phyloP scores from a whole-genome alignment of 2,888 invertebrate genomes.

The Melangyna quadrimaculata region DNA sequence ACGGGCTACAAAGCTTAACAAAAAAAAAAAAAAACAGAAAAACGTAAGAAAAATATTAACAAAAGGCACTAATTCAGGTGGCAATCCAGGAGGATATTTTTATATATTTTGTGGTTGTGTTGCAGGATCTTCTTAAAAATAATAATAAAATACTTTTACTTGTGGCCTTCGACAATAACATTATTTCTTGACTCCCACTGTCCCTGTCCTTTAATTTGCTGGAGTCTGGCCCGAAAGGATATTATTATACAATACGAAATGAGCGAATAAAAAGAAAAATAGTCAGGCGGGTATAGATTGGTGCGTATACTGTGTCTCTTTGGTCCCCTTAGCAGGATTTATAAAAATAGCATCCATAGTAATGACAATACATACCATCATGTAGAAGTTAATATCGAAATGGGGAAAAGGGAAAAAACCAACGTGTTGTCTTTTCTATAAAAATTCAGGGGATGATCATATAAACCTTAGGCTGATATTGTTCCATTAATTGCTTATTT shows the following conservation, averaged over 20 bases:
- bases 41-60: slow-evolving; percentile 21
- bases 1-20: not conserved
- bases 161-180: not conserved
- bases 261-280: slow-evolving; percentile 36
- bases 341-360: not conserved
- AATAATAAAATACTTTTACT: slow-evolving; percentile 30
- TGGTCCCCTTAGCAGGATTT: not conserved
- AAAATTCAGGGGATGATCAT: not conserved
- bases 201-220: not conserved
- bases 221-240: not conserved
- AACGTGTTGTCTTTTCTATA: slow-evolving; percentile 33
- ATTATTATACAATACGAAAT: slow-evolving; percentile 53
- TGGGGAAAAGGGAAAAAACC: slow-evolving; percentile 33
- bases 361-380: slow-evolving; percentile 19
- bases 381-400: slow-evolving; percentile 53
- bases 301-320: not conserved
- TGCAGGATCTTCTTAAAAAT: not conserved
- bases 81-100: slow-evolving; percentile 45
- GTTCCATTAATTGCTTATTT: slow-evolving; percentile 7
- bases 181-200: not conserved
- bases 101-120: slow-evolving; percentile 20
- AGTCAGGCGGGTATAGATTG: not conserved
- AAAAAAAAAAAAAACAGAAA: not conserved
- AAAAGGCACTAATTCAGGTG: slow-evolving; percentile 51
- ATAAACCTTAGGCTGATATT: not conserved